Evolutionary conservation across 2,888 invertebrate genomes (phyloP).

Genomic region (Eristalis tenax): DNA sequence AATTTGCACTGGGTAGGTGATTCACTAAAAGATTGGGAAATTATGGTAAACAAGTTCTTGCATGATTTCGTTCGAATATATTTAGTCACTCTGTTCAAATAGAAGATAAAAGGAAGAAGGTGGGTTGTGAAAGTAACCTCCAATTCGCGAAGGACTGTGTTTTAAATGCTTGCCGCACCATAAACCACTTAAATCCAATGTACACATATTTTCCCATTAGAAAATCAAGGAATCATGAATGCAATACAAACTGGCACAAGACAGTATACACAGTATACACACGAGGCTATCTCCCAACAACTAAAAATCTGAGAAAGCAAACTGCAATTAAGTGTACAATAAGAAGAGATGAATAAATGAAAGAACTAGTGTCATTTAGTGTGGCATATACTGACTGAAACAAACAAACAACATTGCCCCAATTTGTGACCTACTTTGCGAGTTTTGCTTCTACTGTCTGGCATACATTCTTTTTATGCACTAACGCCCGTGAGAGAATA

Average conservation of each 20-base stretch:
- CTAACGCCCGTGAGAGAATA: conserved; percentile 4
- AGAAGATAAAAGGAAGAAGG: not conserved
- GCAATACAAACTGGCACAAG: no score
- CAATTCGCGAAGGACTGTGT: no score
- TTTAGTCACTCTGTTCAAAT: not conserved
- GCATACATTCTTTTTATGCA: conserved; percentile 38
- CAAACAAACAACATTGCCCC: conserved; percentile 40
- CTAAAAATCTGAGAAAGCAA: conserved; percentile 1
- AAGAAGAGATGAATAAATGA: conserved; percentile 12
- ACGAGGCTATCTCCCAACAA: not conserved
- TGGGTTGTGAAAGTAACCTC: not conserved
- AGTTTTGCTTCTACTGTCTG: conserved; percentile 6
- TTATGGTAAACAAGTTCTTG: not conserved
- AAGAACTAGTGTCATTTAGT: conserved; percentile 31
- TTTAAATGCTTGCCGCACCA: no score
- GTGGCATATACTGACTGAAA: not conserved
- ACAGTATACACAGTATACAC: not conserved
- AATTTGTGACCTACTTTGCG: conserved; percentile 57
- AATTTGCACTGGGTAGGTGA: not conserved
- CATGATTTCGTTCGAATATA: not conserved
- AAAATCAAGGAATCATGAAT: no score
- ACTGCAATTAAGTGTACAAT: not conserved
- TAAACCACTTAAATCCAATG: no score
- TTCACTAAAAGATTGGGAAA: not conserved
- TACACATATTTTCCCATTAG: no score